Evolutionary conservation across 1,140 invertebrate species (phyloP).

Genomic region (Stegodyphus mimosarum): DNA sequence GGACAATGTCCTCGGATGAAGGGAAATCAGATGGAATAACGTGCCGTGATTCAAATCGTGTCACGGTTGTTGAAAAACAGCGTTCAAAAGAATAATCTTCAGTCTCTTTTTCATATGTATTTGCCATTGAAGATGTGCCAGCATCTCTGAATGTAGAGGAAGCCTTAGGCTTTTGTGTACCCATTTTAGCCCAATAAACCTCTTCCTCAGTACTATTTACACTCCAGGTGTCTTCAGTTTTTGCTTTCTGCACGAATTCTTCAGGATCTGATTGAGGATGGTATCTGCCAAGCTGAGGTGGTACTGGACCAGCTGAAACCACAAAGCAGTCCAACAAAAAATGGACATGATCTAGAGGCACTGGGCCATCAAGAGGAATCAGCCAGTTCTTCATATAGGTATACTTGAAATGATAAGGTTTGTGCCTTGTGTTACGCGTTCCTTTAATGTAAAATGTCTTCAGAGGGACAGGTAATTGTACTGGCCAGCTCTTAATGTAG

Average conservation of each 20-base stretch:
- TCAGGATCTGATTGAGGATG: slow-evolving; percentile 59
- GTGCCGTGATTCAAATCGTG: background rate
- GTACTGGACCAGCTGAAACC: slow-evolving; percentile 31
- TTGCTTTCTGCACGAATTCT: background rate
- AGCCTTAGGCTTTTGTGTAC: background rate
- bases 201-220: background rate
- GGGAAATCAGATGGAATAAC: background rate
- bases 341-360: slow-evolving; percentile 26
- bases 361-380: slow-evolving; percentile 1
- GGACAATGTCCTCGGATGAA: background rate
- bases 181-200: background rate
- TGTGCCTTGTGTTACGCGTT: background rate
- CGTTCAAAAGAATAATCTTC: background rate
- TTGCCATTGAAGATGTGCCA: background rate
- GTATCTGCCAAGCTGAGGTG: slow-evolving; percentile 41
- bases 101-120: background rate
- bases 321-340: slow-evolving; percentile 56
- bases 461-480: background rate
- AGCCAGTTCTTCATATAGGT: slow-evolving; percentile 4
- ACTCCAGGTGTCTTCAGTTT: background rate
- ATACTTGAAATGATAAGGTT: slow-evolving; percentile 9
- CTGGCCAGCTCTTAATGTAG: slow-evolving; percentile 27
- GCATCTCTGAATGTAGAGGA: background rate
- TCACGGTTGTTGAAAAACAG: background rate
- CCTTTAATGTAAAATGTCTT: slow-evolving; percentile 18